Percentiles rank a stretch among this genome's conserved stretches.
Conservation (phyloP, 2,797 vertebrate genomes). For the Pipistrellus pipistrellus region DNA sequence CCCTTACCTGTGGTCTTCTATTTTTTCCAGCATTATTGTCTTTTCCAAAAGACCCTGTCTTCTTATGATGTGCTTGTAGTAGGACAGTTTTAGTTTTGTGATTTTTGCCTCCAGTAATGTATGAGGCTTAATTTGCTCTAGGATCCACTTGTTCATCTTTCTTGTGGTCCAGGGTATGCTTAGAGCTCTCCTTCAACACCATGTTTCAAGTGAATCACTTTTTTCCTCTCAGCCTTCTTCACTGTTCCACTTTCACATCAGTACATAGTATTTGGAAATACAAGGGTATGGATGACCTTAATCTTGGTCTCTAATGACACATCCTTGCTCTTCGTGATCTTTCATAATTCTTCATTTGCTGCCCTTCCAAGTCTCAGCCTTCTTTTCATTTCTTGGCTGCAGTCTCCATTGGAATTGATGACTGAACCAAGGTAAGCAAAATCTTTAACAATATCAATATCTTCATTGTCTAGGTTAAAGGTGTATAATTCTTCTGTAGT, state of each 20-base stretch:
- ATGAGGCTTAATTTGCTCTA: neutral
- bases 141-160: neutral
- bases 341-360: neutral
- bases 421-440: neutral
- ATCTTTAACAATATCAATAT: neutral
- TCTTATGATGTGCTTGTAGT: neutral
- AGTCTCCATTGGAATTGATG: neutral
- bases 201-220: neutral
- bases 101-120: neutral
- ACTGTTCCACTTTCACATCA: neutral
- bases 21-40: neutral
- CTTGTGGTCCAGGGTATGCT: neutral
- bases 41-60: neutral
- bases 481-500: neutral
- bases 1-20: neutral
- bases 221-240: neutral
- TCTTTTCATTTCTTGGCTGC: neutral
- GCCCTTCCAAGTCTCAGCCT: neutral
- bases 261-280: neutral
- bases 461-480: neutral
- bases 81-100: neutral
- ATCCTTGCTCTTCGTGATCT: neutral
- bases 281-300: neutral
- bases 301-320: neutral
- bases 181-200: neutral